These are phyloP conservation scores for Balearica regulorum DNA, from an alignment of 2,797 vertebrate species.

Conservation along the genomic window DNA sequence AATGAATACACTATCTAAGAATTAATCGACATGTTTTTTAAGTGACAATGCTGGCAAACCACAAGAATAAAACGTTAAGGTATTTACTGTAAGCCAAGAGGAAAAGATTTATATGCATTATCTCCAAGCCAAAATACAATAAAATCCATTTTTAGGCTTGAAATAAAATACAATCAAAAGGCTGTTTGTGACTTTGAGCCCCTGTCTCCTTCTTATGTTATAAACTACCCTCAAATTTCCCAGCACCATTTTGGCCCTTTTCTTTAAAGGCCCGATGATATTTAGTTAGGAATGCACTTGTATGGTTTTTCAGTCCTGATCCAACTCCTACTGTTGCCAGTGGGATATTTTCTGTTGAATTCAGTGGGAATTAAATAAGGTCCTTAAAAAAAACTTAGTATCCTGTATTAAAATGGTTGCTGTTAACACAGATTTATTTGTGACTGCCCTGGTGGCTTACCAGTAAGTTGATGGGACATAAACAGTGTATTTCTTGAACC, in stretches of 20 bases:
- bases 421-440: neutral
- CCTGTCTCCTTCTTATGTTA: neutral
- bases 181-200: neutral
- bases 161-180: conserved; percentile 29
- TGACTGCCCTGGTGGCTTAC: neutral
- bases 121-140: neutral
- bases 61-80: conserved; percentile 84
- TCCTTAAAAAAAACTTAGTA: neutral
- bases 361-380: neutral
- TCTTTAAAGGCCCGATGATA: neutral
- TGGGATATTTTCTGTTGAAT: neutral
- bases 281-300: conserved; percentile 20
- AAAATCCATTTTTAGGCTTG: conserved; percentile 4
- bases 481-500: neutral
- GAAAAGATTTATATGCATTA: conserved; percentile 76
- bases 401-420: neutral
- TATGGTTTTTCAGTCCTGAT: conserved; percentile 12
- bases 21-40: neutral
- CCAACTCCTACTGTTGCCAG: conserved; percentile 41
- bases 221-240: neutral
- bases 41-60: conserved; percentile 34
- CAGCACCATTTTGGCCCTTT: conserved; percentile 19
- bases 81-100: conserved; percentile 88
- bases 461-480: neutral
- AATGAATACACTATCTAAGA: conserved; percentile 2